Evolutionary conservation across 1,140 invertebrate species (phyloP), one percentile per base, ranked within the genome.

Genomic region (Gerris buenoi): DNA sequence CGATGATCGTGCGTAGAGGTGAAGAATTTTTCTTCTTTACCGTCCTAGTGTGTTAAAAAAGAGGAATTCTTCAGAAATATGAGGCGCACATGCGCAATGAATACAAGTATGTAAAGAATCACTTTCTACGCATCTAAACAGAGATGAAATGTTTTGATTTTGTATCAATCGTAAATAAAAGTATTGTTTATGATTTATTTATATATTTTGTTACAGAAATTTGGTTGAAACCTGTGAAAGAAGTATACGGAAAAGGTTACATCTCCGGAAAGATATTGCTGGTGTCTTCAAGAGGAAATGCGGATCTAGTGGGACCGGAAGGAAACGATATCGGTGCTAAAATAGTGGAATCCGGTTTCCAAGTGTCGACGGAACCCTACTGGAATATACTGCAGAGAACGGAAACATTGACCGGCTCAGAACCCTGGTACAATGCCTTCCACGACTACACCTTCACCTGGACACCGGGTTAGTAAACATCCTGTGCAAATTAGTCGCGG

Each of bases 381-480:
- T 18, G 26, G n/a, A 10, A n/a, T 25, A 25, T 61, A 5, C 33
- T 10, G 18, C 18, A 29, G 18, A 33, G 3, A 23, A 25, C 23
- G 29, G 25, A 46, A 23, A 22, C 23, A 64, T 22, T 56, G 15
- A n/a, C 25, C 15, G 2, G 1, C 60, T 1, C 15, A n/a, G 15
- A 23, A 25, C 59, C 59, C 18, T 87, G 85, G 81, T 79, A 77
- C 1, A 75, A 82, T 63, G 78, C 81, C n/a, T 87, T 82, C 71
- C 84, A 87, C 64, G 72, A 76, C 0, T 88, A 84, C 70, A 76
- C 76, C 1, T 69, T 85, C 0, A 74, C 77, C 15, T 88, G 86
- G 86, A 79, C 75, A 59, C 80, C 79, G 72, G 79, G 81, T 82
- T 74, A 69, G 67, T 57, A 13, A 13, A 14, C n/a, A 14, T 14